Evolutionary conservation across 2,797 vertebrate genomes (phyloP).

Genomic region (Gallinago solitaria): DNA sequence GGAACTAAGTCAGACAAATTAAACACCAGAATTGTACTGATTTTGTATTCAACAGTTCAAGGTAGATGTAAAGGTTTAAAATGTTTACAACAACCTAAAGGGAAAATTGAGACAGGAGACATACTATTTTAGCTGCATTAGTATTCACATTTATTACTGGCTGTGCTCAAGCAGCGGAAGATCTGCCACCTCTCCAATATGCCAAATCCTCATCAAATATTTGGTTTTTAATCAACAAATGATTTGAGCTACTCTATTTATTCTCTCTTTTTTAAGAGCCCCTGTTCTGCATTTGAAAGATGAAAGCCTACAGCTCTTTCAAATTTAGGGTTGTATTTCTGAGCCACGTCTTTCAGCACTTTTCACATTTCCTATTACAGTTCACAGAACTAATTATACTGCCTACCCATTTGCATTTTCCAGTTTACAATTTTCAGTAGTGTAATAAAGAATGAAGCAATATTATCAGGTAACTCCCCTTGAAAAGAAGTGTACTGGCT

Average conservation of each 20-base stretch:
- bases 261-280: constrained; percentile 2
- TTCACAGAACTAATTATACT: neutral
- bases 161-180: neutral
- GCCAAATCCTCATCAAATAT: neutral
- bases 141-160: neutral
- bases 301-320: neutral
- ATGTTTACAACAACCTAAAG: neutral
- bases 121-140: neutral
- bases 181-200: neutral
- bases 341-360: neutral
- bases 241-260: neutral
- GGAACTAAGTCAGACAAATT: neutral
- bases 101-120: neutral
- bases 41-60: neutral
- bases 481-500: neutral
- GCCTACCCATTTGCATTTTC: neutral
- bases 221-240: constrained; percentile 2
- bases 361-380: neutral
- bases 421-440: neutral
- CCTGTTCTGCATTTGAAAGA: neutral
- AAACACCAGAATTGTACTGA: neutral
- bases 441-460: constrained; percentile 7
- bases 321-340: neutral
- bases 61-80: neutral
- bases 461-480: neutral